Evolutionary conservation across 2,797 vertebrate genomes (phyloP), one percentile per base, ranked within the genome.

Genomic region (Liparis tanakae): DNA sequence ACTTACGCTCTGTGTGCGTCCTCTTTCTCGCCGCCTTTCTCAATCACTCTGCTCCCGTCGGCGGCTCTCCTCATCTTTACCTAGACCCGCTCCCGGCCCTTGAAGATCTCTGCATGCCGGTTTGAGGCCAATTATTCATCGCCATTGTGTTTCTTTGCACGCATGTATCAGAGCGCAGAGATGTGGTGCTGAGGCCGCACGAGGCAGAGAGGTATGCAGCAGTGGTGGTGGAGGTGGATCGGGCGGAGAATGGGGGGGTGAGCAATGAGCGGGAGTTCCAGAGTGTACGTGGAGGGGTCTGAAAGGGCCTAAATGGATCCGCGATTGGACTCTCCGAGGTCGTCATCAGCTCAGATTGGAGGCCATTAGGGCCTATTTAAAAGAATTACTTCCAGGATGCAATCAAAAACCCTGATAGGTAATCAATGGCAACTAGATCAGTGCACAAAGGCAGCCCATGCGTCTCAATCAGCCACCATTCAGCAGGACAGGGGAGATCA

Each of bases 351-450:
- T 87, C 86, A 92, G 92, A 92, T 92, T 91, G 88, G 83, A 90
- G 86, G 90, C 93, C 93, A 94, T 94, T 94, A 94, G 89, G 93
- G 93, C 90, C 92, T 93, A 90, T 94, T 94, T 94, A 94, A 94
- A 93, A 93, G 88, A 94, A 94, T 93, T 92, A 92, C 92, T 92
- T 92, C 88, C 93, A 94, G 93, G 91, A 94, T 91, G 92, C 93
- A 93, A 94, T 94, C 93, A 94, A 91, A 94, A 94, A 94, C 91
- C 82, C 87, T 92, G 93, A 94, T 94, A 94, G 93, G 90, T 94
- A 94, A 94, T 94, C 93, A 92, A 94, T 94, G 91, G 89, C 89
- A 94, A 94, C 91, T 85, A 90, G 93, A 94, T 94, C 93, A 93
- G 80, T 76, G 88, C 92, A 91, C 91, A 92, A 91, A 90, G 89